These are phyloP conservation scores for Drymonia ruficornis DNA, from an alignment of 2,888 invertebrate species.

Conservation along the genomic window DNA sequence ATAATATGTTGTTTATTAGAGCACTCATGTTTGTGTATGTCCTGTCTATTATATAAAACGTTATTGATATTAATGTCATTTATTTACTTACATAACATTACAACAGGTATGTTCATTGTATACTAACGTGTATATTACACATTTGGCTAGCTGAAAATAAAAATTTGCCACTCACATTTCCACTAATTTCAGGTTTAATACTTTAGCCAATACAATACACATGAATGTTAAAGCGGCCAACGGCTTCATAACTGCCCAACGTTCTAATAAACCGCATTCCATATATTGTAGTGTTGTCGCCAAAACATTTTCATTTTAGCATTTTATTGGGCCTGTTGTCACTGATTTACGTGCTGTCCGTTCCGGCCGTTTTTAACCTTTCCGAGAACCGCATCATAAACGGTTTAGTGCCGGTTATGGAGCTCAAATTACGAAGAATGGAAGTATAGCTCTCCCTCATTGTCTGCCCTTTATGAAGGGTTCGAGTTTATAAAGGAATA, in stretches of 20 bases:
- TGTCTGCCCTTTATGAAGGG: slow-evolving; percentile 77
- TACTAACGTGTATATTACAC: too few species aligned
- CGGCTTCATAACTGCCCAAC: slow-evolving; percentile 36
- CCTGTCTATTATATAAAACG: too few species aligned
- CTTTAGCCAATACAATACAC: slow-evolving; percentile 27
- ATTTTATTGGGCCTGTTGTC: slow-evolving; percentile 62
- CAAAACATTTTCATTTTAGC: slow-evolving; percentile 59
- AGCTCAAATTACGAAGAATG: slow-evolving; percentile 77
- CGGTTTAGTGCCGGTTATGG: slow-evolving; percentile 77
- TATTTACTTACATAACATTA: background rate
- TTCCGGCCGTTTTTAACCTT: slow-evolving; percentile 75
- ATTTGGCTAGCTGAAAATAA: background rate
- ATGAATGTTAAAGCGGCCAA: slow-evolving; percentile 29
- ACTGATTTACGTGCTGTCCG: slow-evolving; percentile 68
- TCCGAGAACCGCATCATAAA: slow-evolving; percentile 78
- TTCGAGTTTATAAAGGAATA: slow-evolving; percentile 73
- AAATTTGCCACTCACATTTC: background rate
- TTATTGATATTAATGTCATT: too few species aligned
- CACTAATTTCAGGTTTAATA: slow-evolving; percentile 3
- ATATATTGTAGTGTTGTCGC: slow-evolving; percentile 47
- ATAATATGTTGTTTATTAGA: too few species aligned
- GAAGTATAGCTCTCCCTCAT: slow-evolving; percentile 70
- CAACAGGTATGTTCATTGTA: background rate
- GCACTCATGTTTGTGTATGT: too few species aligned
- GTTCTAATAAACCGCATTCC: slow-evolving; percentile 43